phyloP scores from a whole-genome alignment of 2,797 vertebrate genomes.

The Onychomys torridus region DNA sequence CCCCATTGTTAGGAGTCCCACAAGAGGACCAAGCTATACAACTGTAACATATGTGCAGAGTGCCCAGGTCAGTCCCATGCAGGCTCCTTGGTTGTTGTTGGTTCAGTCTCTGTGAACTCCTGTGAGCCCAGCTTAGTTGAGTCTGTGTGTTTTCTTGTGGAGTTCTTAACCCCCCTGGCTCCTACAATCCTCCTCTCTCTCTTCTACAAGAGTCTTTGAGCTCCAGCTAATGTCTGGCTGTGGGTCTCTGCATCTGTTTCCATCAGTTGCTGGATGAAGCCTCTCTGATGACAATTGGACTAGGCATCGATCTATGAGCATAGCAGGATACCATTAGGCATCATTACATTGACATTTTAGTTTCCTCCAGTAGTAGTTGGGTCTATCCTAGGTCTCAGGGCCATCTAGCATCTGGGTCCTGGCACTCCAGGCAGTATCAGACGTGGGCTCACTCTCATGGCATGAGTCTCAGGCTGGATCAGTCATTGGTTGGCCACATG shows the following conservation, averaged over 20 bases:
- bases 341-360: too few relatives aligned
- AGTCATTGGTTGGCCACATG: too few relatives aligned
- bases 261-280: not conserved
- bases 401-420: too few relatives aligned
- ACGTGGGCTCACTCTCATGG: too few relatives aligned
- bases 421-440: too few relatives aligned
- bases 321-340: too few relatives aligned
- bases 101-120: not conserved
- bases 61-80: not conserved
- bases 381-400: too few relatives aligned
- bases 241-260: not conserved
- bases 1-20: not conserved
- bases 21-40: not conserved
- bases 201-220: not conserved
- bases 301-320: too few relatives aligned
- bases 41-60: not conserved
- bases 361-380: too few relatives aligned
- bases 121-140: not conserved
- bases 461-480: too few relatives aligned
- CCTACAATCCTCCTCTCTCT: not conserved
- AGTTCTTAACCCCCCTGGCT: not conserved
- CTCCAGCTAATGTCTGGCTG: not conserved
- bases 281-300: not conserved
- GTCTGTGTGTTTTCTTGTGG: not conserved
- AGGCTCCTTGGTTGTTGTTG: not conserved